Base-by-base conservation (phyloP, 92 coral and sea anemone species). In the Epizoanthus illoricatus region DNA sequence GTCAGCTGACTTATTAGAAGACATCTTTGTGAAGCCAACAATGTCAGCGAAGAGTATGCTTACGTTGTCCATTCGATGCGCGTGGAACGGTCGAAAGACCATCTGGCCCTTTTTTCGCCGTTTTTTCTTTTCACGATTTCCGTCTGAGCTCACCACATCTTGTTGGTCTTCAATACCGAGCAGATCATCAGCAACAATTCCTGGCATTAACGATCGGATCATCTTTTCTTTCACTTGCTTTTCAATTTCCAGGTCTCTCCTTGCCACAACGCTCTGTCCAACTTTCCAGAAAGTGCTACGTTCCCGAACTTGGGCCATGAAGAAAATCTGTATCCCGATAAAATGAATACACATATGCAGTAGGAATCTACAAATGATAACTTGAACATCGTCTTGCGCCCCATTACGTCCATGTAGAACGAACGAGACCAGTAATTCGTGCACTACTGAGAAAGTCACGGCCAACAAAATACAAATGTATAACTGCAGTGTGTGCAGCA, bases 261-360 rank as follows among this genome's bases (percentile, higher is more conserved):
- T 94, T 73, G 99, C 98, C 12, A 97, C 97, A 66, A 93, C 91
- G 79, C 98, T 92, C 85, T 97, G 99, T 2, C 99, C 99, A 40
- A 97, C 97, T 83, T 97, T 97, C 99, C 99, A 97, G 85, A 97
- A 97, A 18, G 99, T 97, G 75, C 99, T 97, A 8, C 99, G 88
- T 65, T 97, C 99, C 54, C 99, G 97, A n/a, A 94, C 98, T 58
- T 97, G 99, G 2, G 99, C 99, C 99, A 94, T 97, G 87, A 94
- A 97, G 59, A 94, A 94, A 55, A 97, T 97, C 71, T 96, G 94
- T 43, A 94, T 90, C 9, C 98, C 99, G 70, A 94, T 92, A 58
- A 97, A 84, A 85, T 97, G 99, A 62, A 97, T 94, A 61, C 97
- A 91, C 49, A 93, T 87, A 71, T 97, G 99, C 2, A 97, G 92